A percentile compares a stretch with the other conserved stretches of the same genome.
phyloP scores from a whole-genome alignment of 2,888 invertebrate genomes.

The Heliconius hortense region DNA sequence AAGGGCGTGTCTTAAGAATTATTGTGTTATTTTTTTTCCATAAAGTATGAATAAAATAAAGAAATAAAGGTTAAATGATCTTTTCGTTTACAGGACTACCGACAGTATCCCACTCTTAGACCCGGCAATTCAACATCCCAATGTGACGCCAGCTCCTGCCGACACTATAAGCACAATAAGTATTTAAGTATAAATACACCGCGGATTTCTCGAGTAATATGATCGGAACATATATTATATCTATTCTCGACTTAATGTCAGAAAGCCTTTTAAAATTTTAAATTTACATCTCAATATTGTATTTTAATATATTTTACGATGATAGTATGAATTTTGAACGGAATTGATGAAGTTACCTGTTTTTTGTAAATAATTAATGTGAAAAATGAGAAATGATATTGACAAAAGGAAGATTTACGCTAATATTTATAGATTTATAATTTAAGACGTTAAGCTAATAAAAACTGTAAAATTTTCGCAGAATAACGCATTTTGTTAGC shows the following conservation, averaged over 20 bases:
- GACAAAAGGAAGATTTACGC: neutral
- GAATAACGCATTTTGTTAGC: neutral
- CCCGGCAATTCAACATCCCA: slow-evolving; percentile 70
- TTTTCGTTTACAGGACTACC: slow-evolving; percentile 59
- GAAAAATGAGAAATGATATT: slow-evolving; percentile 3
- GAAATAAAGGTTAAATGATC: neutral
- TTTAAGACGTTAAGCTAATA: neutral
- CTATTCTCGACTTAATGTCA: slow-evolving; percentile 4
- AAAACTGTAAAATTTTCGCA: neutral
- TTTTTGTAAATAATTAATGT: neutral
- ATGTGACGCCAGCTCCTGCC: slow-evolving; percentile 68
- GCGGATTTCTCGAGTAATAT: slow-evolving; percentile 9
- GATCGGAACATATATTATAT: slow-evolving; percentile 4
- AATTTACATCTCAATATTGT: slow-evolving; percentile 25
- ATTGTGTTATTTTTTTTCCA: no score
- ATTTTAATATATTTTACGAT: slow-evolving; percentile 18
- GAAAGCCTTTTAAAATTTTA: slow-evolving; percentile 13
- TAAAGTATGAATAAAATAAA: no score
- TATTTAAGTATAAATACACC: slow-evolving; percentile 55
- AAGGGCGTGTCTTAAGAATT: neutral
- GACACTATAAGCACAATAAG: slow-evolving; percentile 79
- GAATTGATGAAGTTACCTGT: slow-evolving; percentile 19
- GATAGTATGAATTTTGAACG: slow-evolving; percentile 6
- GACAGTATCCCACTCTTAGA: slow-evolving; percentile 77
- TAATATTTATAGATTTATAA: neutral